Base-by-base conservation (phyloP, 2,113 vertebrate species). In the Holacanthus passer region DNA sequence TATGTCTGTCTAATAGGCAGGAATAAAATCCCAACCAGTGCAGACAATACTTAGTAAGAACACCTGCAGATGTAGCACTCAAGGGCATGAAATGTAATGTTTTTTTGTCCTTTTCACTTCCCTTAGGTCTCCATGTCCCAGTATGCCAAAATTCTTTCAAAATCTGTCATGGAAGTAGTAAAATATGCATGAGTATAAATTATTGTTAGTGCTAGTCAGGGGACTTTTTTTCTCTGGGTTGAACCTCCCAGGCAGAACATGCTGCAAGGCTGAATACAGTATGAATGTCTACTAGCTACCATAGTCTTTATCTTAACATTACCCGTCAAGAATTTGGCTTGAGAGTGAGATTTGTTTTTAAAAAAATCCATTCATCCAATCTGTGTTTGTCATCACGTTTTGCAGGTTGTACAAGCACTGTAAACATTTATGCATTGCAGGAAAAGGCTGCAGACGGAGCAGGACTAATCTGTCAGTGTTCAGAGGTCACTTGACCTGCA, bases 401-500 rank as follows among this genome's bases (percentile, higher is more conserved):
- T 6, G 7, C 9, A 58, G 48, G 48, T 13, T 47, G 37, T 27
- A 32, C 7, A 48, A 55, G 22, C 39, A 37, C 9, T 16, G 1
- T 22, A 53, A 16, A 5, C 35, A 41, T 65, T 20, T 47, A n/a
- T 56, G 24, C 41, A 59, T 14, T 50, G 14, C 9, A 11, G 5
- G 41, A 17, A 27, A 20, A 13, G 17, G 20, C 20, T 45, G 3
- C 52, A 43, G 7, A 32, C 48, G 20, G 13, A 48, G 66, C 31
- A 65, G 59, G n/a, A 50, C 32, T 58, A 35, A 73, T 69, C 52
- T 37, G 48, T 68, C 17, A n/a, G 22, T 66, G 5, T 62, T 50
- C 64, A 47, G 79, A 85, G 88, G 88, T 91, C 80, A 88, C 71
- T 68, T 71, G 77, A 80, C 89, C 87, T 82, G 86, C 86, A 91